phyloP scores from a whole-genome alignment of 2,113 vertebrate species.

The Mus musculus region GRCm39 chr13:51720501-51721000 shows the following conservation, averaged over 20 bases:
- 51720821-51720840: slow-evolving; percentile 43
- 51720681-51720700: not conserved
- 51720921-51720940: not conserved
- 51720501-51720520: not conserved
- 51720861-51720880: slow-evolving; percentile 64
- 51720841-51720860: slow-evolving; percentile 63
- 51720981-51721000: slow-evolving; percentile 71
- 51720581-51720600: not conserved
- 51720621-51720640: not conserved
- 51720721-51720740: not conserved
- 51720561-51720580: not conserved
- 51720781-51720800: not conserved
- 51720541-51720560: not conserved
- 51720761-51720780: not conserved
- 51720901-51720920: not conserved
- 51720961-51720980: not conserved
- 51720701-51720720: not conserved
- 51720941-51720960: not conserved
- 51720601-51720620: not conserved
- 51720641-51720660: not conserved
- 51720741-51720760: not conserved
- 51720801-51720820: slow-evolving; percentile 54
- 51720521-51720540: not conserved
- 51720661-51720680: not conserved
- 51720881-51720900: slow-evolving; percentile 50